phyloP scores from a whole-genome alignment of 2,113 vertebrate genomes.

The Aramus guarauna region DNA sequence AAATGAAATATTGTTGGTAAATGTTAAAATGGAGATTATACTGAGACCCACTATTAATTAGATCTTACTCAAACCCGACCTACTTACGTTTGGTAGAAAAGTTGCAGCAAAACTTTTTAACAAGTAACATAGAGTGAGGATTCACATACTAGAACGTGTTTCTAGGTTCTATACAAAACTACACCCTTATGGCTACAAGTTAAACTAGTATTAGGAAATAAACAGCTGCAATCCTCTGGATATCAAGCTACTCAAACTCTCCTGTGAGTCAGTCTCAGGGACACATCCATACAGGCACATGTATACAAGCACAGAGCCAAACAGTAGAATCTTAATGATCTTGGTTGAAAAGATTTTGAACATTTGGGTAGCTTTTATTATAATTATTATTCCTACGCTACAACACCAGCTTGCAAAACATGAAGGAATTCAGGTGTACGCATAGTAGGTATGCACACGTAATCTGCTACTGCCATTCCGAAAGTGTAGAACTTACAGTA shows the following conservation, averaged over 20 bases:
- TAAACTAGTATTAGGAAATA: not conserved
- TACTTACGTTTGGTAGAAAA: not conserved
- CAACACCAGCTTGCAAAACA: not conserved
- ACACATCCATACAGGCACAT: not conserved
- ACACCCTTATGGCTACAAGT: not conserved
- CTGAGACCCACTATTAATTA: not conserved
- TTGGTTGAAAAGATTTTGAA: not conserved
- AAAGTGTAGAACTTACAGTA: not conserved
- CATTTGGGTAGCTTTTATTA: not conserved
- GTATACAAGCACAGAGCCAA: not conserved
- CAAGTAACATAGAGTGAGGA: not conserved
- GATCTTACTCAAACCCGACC: not conserved
- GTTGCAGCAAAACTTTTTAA: not conserved
- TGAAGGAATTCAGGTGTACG: not conserved
- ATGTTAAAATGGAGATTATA: not conserved
- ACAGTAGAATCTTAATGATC: not conserved
- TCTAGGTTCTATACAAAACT: not conserved
- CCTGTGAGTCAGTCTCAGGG: not conserved
- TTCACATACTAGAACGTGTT: not conserved
- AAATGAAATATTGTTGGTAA: not conserved
- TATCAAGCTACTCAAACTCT: not conserved
- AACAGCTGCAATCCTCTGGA: not conserved
- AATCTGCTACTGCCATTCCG: not conserved
- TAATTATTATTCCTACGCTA: not conserved
- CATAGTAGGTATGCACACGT: accelerated